Percentiles rank a stretch among this genome's conserved stretches.
phyloP scores from a whole-genome alignment of 2,888 invertebrate genomes.

The Xylota sylvarum region DNA sequence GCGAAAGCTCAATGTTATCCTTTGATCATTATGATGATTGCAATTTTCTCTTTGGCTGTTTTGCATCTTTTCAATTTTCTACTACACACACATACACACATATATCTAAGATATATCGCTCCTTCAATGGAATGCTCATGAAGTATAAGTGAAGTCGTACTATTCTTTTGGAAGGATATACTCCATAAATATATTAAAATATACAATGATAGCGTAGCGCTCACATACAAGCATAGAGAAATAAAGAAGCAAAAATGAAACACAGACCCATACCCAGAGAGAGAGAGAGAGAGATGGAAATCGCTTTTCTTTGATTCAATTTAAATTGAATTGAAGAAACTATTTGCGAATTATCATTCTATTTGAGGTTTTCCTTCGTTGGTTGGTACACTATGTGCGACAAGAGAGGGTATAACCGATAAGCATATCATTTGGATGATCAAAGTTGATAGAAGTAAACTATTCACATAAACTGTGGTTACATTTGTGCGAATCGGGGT shows the following conservation, averaged over 20 bases:
- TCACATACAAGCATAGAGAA: neutral
- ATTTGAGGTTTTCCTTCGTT: slow-evolving; percentile 54
- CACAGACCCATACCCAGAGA: neutral
- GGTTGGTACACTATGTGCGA: slow-evolving; percentile 12
- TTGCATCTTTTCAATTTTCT: slow-evolving; percentile 58
- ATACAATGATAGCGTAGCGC: neutral
- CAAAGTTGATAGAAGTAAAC: too few relatives aligned
- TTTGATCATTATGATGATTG: slow-evolving; percentile 69
- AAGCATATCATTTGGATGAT: too few relatives aligned
- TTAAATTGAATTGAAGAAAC: slow-evolving; percentile 73
- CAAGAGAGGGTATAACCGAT: neutral
- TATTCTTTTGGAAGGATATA: slow-evolving; percentile 6
- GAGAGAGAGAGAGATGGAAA: slow-evolving; percentile 35
- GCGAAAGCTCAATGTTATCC: slow-evolving; percentile 46
- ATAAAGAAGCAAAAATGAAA: slow-evolving; percentile 30
- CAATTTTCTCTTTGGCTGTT: slow-evolving; percentile 47
- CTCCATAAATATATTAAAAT: slow-evolving; percentile 5
- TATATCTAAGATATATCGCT: slow-evolving; percentile 15
- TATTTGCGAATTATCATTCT: slow-evolving; percentile 72
- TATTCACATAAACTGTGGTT: too few relatives aligned
- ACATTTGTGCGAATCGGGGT: too few relatives aligned
- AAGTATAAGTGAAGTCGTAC: slow-evolving; percentile 18
- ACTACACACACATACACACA: slow-evolving; percentile 1
- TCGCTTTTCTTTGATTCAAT: slow-evolving; percentile 70
- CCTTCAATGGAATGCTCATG: slow-evolving; percentile 20